Evolutionary conservation across 2,113 vertebrate species (phyloP).

Genomic region (Laterallus jamaicensis): DNA sequence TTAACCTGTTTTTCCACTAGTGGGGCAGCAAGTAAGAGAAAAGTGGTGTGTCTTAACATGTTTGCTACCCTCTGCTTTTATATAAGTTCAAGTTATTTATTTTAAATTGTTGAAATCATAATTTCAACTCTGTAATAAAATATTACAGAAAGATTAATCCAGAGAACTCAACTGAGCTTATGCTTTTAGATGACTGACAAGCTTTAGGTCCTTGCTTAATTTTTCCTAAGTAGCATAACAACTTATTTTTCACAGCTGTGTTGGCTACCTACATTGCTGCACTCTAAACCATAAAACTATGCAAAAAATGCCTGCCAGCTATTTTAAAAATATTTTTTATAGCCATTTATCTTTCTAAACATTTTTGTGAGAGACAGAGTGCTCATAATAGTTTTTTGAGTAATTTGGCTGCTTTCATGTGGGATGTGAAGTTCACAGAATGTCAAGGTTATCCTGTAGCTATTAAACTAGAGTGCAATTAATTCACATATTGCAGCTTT

Average conservation of each 20-base stretch:
- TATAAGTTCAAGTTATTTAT: background rate
- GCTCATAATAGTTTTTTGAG: background rate
- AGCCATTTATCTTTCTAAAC: background rate
- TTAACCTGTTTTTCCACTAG: background rate
- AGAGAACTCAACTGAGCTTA: background rate
- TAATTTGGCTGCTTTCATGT: constrained; percentile 35
- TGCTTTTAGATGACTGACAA: background rate
- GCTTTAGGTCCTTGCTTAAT: background rate
- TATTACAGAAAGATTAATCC: background rate
- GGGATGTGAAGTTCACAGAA: constrained; percentile 34
- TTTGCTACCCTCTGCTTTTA: background rate
- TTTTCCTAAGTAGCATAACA: background rate
- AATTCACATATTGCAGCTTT: constrained; percentile 25
- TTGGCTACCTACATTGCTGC: background rate
- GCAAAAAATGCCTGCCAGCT: background rate
- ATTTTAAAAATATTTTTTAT: background rate
- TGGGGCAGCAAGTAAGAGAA: background rate
- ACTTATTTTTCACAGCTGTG: background rate
- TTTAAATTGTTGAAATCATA: background rate
- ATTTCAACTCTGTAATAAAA: background rate
- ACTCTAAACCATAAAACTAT: background rate
- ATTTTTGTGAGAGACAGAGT: background rate
- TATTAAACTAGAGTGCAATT: constrained; percentile 34
- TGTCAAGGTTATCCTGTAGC: constrained; percentile 36
- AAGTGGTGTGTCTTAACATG: background rate